phyloP scores from a whole-genome alignment of 2,888 invertebrate genomes.

The Lochmaea crataegi region DNA sequence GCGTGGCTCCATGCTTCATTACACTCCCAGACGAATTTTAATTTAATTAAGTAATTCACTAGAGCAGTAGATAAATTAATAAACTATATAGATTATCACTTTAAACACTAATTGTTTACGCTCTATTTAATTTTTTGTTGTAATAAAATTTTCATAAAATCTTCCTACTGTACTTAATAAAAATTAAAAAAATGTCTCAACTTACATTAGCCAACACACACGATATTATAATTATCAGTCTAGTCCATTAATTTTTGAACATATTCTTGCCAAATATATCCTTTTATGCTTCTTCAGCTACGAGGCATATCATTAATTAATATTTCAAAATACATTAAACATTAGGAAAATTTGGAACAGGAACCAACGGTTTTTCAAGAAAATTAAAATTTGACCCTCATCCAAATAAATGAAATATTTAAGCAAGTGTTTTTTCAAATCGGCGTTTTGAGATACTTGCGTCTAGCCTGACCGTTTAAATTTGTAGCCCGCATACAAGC shows the following conservation, averaged over 20 bases:
- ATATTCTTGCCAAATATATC: too few relatives aligned
- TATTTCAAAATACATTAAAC: too few relatives aligned
- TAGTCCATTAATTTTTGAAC: background rate
- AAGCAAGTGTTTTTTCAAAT: too few relatives aligned
- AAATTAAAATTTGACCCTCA: too few relatives aligned
- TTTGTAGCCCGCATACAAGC: too few relatives aligned
- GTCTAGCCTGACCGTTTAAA: too few relatives aligned
- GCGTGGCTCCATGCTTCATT: conserved; percentile 23
- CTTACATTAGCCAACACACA: background rate
- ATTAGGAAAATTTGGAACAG: too few relatives aligned
- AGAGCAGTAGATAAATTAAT: conserved; percentile 18
- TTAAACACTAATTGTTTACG: conserved; percentile 20
- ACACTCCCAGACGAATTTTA: conserved; percentile 14
- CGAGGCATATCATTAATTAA: too few relatives aligned
- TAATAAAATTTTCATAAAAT: conserved; percentile 6
- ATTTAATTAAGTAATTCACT: conserved; percentile 22
- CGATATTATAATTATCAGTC: background rate
- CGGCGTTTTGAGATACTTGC: too few relatives aligned
- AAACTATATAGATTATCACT: conserved; percentile 6
- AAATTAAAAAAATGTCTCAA: background rate
- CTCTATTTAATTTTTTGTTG: conserved; percentile 18
- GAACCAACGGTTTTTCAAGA: too few relatives aligned
- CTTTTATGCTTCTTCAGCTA: too few relatives aligned
- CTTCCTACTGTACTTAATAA: background rate
- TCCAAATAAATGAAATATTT: too few relatives aligned